These are phyloP conservation scores for Erithacus rubecula DNA, from an alignment of 2,797 vertebrate genomes.

Conservation along the genomic window DNA sequence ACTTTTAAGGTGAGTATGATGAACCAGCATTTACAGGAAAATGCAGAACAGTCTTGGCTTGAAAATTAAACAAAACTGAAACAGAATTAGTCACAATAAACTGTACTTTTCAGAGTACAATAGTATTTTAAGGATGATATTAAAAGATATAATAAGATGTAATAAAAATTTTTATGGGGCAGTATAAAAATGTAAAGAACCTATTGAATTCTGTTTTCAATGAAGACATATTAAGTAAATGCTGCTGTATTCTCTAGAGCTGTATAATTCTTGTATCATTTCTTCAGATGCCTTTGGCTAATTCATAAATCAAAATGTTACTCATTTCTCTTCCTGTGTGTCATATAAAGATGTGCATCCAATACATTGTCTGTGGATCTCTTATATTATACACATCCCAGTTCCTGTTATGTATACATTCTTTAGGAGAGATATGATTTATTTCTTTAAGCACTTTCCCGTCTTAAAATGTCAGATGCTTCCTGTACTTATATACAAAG, in stretches of 20 bases:
- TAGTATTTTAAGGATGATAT: background rate
- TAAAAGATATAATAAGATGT: background rate
- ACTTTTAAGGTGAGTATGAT: background rate
- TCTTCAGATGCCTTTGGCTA: slow-evolving; percentile 19
- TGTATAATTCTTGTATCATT: slow-evolving; percentile 16
- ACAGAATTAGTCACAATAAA: background rate
- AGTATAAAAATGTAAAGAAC: slow-evolving; percentile 1
- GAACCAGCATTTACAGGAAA: background rate
- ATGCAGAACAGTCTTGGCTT: background rate
- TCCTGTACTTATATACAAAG: slow-evolving; percentile 72
- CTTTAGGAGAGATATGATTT: slow-evolving; percentile 67
- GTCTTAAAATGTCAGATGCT: slow-evolving; percentile 65
- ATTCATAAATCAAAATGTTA: slow-evolving; percentile 41
- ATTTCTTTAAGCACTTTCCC: slow-evolving; percentile 69
- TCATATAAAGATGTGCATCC: slow-evolving; percentile 40
- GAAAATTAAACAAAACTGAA: slow-evolving; percentile 11
- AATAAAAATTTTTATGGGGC: background rate
- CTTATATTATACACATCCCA: slow-evolving; percentile 35
- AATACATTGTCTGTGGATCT: slow-evolving; percentile 18
- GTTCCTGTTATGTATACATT: slow-evolving; percentile 62
- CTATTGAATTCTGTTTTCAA: background rate
- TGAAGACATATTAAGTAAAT: background rate
- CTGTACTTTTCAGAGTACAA: background rate
- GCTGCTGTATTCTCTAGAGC: background rate
- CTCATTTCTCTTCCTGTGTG: slow-evolving; percentile 44